These are phyloP conservation scores for Anticlea derivata DNA, from an alignment of 2,888 invertebrate genomes.

Conservation along the genomic window DNA sequence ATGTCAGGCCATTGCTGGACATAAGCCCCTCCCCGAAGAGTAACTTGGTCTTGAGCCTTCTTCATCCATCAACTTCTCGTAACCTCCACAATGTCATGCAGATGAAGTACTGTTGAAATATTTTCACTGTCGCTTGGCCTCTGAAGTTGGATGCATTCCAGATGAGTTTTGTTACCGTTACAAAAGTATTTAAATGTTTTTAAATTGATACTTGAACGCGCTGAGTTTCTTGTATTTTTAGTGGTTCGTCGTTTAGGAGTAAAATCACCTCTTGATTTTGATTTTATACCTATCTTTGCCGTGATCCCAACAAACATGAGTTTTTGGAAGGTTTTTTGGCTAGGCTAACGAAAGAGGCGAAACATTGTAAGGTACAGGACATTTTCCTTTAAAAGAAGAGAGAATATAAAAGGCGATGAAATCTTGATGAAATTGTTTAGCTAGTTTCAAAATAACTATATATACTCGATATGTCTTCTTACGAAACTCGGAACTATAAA, in stretches of 20 bases:
- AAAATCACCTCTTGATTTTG: background rate
- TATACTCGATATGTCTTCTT: too few relatives aligned
- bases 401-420: background rate
- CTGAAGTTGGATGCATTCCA: constrained; percentile 32
- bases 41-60: too few relatives aligned
- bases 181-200: constrained; percentile 17
- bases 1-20: too few relatives aligned
- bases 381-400: too few relatives aligned
- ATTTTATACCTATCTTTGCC: background rate
- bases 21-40: too few relatives aligned
- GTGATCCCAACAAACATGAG: background rate
- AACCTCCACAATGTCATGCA: background rate
- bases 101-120: background rate
- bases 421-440: background rate
- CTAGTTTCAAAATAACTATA: too few relatives aligned
- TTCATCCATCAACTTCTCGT: too few relatives aligned
- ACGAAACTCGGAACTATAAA: too few relatives aligned
- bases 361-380: background rate
- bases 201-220: constrained; percentile 20
- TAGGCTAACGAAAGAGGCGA: background rate
- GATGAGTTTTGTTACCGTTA: constrained; percentile 24
- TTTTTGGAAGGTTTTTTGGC: background rate
- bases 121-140: constrained; percentile 20
- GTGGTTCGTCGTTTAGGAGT: background rate
- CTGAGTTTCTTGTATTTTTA: background rate